Conservation (phyloP, 2,113 vertebrate genomes). For the Mus musculus region DNA sequence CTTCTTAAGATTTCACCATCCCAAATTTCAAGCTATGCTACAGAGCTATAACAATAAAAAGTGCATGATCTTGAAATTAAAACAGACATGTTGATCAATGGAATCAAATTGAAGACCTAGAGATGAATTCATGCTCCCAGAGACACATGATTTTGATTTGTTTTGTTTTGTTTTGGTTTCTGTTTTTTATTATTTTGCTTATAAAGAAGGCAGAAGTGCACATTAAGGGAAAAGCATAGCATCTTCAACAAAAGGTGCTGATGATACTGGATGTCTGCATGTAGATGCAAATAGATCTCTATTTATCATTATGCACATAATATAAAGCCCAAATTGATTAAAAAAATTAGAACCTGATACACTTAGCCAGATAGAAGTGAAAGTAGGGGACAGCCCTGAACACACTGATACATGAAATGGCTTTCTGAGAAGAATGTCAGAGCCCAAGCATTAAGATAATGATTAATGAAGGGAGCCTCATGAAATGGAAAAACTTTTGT, state of each 20-base stretch:
- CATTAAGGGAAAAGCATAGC: neutral
- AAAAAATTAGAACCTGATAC: neutral
- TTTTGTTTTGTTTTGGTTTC: no score
- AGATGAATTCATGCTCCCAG: neutral
- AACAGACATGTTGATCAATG: neutral
- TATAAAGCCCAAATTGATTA: neutral
- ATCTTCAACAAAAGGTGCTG: neutral
- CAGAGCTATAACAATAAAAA: neutral
- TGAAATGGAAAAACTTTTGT: neutral
- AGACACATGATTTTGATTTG: neutral
- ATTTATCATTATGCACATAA: neutral
- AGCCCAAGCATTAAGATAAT: neutral
- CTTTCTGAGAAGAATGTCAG: neutral
- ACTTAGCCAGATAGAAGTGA: neutral
- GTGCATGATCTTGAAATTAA: neutral
- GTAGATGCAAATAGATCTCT: neutral
- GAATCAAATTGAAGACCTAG: neutral
- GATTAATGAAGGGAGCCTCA: neutral
- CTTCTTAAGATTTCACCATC: neutral
- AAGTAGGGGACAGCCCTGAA: neutral
- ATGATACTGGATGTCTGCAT: neutral
- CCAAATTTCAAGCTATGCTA: neutral
- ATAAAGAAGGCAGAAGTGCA: neutral
- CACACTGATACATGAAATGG: neutral
- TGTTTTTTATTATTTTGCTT: no score